Base-by-base conservation (phyloP, 2,888 invertebrate genomes). In the Netelia melanura region DNA sequence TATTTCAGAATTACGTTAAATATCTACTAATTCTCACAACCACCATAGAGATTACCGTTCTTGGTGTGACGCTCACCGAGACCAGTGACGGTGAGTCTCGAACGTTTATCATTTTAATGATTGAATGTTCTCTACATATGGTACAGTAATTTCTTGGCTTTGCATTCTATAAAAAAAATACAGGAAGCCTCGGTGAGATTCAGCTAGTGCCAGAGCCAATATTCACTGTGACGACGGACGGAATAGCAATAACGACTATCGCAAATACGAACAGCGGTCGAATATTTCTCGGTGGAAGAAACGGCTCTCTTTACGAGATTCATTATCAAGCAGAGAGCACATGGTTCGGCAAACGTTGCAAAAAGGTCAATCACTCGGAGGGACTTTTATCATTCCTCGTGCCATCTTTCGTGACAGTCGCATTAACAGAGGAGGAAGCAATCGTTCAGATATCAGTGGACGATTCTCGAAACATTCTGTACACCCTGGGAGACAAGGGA, bases 321-420 rank as follows among this genome's bases (percentile, higher is more conserved):
- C 96, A 96, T 87, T 99, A 99, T 94, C 98, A 98, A 95, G 96
- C 96, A 67, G 97, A 97, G 94, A 95, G 97, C 88, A 98, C 97
- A 86, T 99, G 99, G 99, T 98, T 99, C 94, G 98, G 98, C 23
- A 97, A 98, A 94, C 97, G 98, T 88, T 99, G 98, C 93, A 97
- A 97, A 93, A 99, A 98, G 95, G 95, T 98, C 0, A 99, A 99
- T 94, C 98, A 98, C 93, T 98, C 99, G 0, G 98, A 97, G 82
- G 97, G 97, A 87, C 95, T 97, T 5, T 94, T 99, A 38, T 98
- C 98, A 61, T 98, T 97, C 92, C 95, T 99, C 87, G 96, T 99
- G 67, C 98, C 98, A 11, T 97, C 97, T 48, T 98, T 99, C 93
- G 95, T 98, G 10, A 97, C 97, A 94, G 96, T 97, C 62, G 97